Evolutionary conservation across 2,113 vertebrate species (phyloP).

Genomic region (Panurus biarmicus): DNA sequence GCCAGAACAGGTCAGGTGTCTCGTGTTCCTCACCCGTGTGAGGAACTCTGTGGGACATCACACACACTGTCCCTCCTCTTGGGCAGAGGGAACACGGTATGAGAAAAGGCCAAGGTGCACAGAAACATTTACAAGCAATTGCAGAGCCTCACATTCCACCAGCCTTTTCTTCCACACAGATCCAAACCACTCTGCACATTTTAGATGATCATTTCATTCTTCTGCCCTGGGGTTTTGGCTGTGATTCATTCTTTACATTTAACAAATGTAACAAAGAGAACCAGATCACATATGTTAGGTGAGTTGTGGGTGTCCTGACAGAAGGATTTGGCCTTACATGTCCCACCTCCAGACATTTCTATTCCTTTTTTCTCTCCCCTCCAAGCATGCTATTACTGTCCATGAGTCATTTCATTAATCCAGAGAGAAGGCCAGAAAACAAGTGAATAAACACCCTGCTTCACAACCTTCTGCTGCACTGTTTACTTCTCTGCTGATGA

Average conservation of each 20-base stretch:
- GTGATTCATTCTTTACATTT: neutral
- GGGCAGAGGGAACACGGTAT: neutral
- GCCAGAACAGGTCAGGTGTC: fast-evolving
- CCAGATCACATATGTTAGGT: neutral
- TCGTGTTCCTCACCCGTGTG: neutral
- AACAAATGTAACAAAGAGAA: neutral
- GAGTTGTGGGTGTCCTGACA: neutral
- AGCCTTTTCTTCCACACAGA: neutral
- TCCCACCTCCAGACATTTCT: neutral
- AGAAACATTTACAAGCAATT: neutral
- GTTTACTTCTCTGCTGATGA: conserved; percentile 47
- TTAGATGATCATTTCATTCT: neutral
- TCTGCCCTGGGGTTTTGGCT: neutral
- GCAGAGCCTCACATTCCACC: neutral
- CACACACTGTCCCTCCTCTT: neutral
- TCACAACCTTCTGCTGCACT: conserved; percentile 38
- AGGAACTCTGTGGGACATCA: neutral
- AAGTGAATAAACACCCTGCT: conserved; percentile 50
- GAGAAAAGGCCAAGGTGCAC: neutral
- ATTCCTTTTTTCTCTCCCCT: neutral
- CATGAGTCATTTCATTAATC: conserved; percentile 58
- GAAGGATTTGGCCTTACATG: neutral
- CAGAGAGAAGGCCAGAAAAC: conserved; percentile 11
- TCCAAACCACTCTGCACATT: neutral
- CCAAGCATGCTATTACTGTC: neutral